A percentile compares a stretch with the other conserved stretches of the same genome.
These are phyloP conservation scores for Tinea semifulvella DNA, from an alignment of 2,888 invertebrate species.

Conservation along the genomic window DNA sequence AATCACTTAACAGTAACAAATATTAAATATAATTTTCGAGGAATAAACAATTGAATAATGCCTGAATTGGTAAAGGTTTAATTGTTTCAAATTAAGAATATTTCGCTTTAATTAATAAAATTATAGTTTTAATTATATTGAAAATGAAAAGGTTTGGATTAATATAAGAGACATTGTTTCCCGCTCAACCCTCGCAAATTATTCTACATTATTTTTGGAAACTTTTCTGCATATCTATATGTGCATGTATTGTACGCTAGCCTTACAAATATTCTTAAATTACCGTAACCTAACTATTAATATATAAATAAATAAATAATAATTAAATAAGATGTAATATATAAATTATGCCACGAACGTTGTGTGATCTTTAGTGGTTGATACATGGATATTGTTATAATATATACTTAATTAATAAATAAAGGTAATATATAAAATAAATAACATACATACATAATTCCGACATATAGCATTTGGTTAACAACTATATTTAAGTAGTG, in stretches of 20 bases:
- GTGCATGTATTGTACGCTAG: background rate
- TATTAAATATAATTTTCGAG: constrained; percentile 15
- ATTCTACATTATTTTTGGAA: constrained; percentile 3
- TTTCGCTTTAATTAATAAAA: constrained; percentile 4
- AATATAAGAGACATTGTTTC: constrained; percentile 53
- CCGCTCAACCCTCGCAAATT: constrained; percentile 55
- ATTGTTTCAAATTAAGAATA: constrained; percentile 1
- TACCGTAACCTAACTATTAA: too few relatives aligned
- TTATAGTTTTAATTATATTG: background rate
- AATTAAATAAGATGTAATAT: constrained; percentile 1
- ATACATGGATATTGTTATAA: background rate
- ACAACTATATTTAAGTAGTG: too few relatives aligned
- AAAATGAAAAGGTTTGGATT: constrained; percentile 1
- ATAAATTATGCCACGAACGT: background rate
- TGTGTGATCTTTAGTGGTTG: background rate
- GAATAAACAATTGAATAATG: constrained; percentile 10
- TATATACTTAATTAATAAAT: background rate
- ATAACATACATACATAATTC: too few relatives aligned
- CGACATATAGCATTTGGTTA: too few relatives aligned
- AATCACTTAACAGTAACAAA: constrained; percentile 28
- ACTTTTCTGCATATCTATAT: background rate
- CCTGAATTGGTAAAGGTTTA: background rate
- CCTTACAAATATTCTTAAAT: constrained; percentile 8
- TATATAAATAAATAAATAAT: background rate
- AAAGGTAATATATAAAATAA: background rate